Percentiles rank a stretch among this genome's conserved stretches.
Conservation (phyloP, 2,797 vertebrate species). For the Melanogrammus aeglefinus region DNA sequence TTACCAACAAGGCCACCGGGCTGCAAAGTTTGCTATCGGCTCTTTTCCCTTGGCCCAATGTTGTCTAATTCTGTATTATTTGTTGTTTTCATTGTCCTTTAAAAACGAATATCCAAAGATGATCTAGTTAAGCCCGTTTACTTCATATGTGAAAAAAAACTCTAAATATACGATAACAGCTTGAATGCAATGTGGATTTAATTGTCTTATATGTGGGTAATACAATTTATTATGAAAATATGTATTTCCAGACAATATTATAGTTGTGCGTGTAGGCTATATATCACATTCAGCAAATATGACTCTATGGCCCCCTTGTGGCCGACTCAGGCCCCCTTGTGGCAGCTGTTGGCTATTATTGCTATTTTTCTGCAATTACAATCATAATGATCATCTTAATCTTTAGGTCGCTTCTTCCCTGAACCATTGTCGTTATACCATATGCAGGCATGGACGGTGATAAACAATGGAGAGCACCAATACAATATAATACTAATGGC, state of each 20-base stretch:
- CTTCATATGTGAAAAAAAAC: background rate
- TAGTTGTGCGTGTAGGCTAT: background rate
- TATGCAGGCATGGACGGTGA: too few relatives aligned
- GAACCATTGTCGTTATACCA: background rate
- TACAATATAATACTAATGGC: too few relatives aligned
- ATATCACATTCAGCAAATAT: background rate
- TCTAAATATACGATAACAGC: background rate
- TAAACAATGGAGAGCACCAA: too few relatives aligned
- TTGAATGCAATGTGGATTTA: background rate
- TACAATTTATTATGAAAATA: background rate
- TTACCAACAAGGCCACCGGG: constrained; percentile 44
- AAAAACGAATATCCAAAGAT: background rate
- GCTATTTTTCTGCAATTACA: background rate
- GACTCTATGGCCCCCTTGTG: constrained; percentile 14
- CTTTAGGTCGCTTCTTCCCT: background rate
- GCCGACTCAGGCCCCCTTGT: constrained; percentile 17
- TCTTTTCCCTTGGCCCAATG: background rate
- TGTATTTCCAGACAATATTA: background rate
- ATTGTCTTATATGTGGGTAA: background rate
- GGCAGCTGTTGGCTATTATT: background rate
- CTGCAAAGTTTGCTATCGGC: background rate
- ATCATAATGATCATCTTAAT: background rate
- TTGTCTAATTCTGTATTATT: background rate
- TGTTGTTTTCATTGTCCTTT: background rate
- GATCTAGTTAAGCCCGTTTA: background rate